A percentile compares a stretch with the other conserved stretches of the same genome.
These are phyloP conservation scores for Numenius phaeopus DNA, from an alignment of 2,797 vertebrate species.

Conservation along the genomic window DNA sequence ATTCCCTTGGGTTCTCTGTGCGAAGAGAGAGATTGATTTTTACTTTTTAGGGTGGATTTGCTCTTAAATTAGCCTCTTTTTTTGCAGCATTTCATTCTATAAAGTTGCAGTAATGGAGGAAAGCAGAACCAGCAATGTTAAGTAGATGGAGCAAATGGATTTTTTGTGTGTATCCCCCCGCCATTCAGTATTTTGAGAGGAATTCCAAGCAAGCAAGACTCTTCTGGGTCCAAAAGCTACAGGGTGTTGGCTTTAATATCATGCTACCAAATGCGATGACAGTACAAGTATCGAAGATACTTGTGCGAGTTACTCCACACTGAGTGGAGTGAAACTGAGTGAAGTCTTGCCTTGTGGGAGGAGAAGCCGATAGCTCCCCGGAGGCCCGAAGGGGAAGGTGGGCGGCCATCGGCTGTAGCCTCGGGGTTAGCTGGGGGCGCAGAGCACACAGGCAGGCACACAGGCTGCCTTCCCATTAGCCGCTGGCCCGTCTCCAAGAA, in stretches of 20 bases:
- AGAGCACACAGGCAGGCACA: neutral
- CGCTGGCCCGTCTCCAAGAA: slow-evolving; percentile 49
- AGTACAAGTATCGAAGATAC: neutral
- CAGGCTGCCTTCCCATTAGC: neutral
- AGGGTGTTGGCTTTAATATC: neutral
- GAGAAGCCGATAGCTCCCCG: neutral
- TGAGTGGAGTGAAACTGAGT: neutral
- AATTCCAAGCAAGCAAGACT: neutral
- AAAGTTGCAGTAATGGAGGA: neutral
- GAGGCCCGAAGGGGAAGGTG: neutral
- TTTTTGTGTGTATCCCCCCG: neutral
- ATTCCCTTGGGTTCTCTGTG: slow-evolving; percentile 17
- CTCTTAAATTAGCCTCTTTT: slow-evolving; percentile 46
- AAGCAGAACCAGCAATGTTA: neutral
- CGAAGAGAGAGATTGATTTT: slow-evolving; percentile 58
- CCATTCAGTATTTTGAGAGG: neutral
- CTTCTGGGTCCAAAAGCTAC: neutral
- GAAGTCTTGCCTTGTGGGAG: neutral
- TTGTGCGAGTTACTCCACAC: neutral
- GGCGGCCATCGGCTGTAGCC: rapidly evolving
- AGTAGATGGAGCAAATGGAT: neutral
- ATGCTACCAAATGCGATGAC: neutral
- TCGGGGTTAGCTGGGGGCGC: neutral
- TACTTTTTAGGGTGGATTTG: slow-evolving; percentile 64
- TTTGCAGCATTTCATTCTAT: slow-evolving; percentile 25